Percentiles rank a stretch among this genome's conserved stretches.
phyloP scores from a whole-genome alignment of 2,888 invertebrate species.

The Pseudococcus viburni region DNA sequence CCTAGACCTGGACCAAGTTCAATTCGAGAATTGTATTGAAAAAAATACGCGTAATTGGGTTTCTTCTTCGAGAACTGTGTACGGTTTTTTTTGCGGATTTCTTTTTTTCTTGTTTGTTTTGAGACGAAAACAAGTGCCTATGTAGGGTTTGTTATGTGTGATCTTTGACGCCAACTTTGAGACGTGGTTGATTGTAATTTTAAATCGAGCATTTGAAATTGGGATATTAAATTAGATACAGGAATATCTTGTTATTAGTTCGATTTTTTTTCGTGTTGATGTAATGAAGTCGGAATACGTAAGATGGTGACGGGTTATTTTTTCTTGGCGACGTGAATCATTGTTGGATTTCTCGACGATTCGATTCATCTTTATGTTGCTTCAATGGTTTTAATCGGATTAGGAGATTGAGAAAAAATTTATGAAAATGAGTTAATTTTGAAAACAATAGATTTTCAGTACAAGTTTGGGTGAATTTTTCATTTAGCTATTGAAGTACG shows the following conservation, averaged over 20 bases:
- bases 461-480: too few relatives aligned
- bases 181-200: constrained; percentile 6
- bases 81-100: background rate
- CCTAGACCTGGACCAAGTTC: background rate
- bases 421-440: background rate
- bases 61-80: background rate
- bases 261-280: background rate
- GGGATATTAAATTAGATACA: background rate
- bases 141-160: background rate
- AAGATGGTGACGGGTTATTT: background rate
- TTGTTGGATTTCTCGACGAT: background rate
- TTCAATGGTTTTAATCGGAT: background rate
- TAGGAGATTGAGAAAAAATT: too few relatives aligned
- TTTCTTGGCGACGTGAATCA: background rate
- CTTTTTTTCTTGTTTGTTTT: background rate
- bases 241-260: background rate
- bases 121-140: background rate
- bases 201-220: background rate
- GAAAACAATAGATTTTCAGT: too few relatives aligned
- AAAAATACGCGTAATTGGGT: constrained; percentile 10
- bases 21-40: background rate
- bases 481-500: too few relatives aligned
- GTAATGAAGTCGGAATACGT: background rate
- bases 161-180: background rate
- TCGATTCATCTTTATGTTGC: background rate